Base-by-base conservation (phyloP, 2,888 invertebrate genomes). In the Drosophila melanosoma region DNA sequence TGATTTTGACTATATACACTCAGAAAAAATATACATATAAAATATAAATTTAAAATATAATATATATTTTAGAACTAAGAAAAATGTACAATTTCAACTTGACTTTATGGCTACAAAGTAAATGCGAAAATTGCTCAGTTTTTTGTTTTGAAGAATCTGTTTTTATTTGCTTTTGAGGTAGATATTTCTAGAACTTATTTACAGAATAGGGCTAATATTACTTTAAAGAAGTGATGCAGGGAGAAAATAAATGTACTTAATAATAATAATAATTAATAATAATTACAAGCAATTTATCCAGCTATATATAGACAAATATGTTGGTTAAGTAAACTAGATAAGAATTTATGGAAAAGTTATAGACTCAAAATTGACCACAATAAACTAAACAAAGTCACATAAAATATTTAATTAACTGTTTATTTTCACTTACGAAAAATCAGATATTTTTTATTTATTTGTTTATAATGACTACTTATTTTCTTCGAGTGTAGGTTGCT, bases 1-100 rank as follows among this genome's bases (percentile, higher is more conserved):
- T 20, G 51, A 72, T 49, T 69, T 48, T 3, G 32, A 62, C 51
- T 63, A 7, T 6, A n/a, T 56, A 26, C 54, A 56, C 54, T 26
- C 26, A 17, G 36, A 35, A 23, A 3, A 8, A 26, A 26, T 26
- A 29, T 29, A 6, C 6, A 29, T 29, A 29, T 29, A 6, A 29
- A 29, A 29, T 6, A 29, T 29, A 29, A 29, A 29, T 29, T 29
- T 29, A 6, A 29, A 6, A 29, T 29, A 29, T 29, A 29, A 29
- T 29, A 29, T 23, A 8, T 23, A 15, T 8, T 1, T 1, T 23
- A 8, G 1, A 23, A 23, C 12, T 8, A 7, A 7, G 15, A 20
- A 7, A 4, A 15, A 45, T 23, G 1, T 8, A 3, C 10, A 23
- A 45, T 20, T 1, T 6, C 7, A 3, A 20, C 0, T 20, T 0